Evolutionary conservation across 2,113 vertebrate species (phyloP).

Genomic region (Malurus elegans): DNA sequence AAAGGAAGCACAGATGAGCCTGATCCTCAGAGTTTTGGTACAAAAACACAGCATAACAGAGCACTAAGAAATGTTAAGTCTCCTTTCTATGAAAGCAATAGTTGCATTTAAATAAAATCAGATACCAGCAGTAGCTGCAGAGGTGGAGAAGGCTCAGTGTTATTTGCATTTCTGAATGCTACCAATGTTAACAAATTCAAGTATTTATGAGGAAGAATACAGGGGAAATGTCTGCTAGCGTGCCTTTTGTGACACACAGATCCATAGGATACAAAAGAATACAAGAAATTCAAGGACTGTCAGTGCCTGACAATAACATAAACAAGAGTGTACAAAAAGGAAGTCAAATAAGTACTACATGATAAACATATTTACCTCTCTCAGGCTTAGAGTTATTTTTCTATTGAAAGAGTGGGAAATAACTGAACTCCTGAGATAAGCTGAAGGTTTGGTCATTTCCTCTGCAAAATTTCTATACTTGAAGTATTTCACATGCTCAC

Average conservation of each 20-base stretch:
- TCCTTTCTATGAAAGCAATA: background rate
- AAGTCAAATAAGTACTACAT: constrained; percentile 7
- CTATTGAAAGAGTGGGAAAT: background rate
- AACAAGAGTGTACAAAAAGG: constrained; percentile 28
- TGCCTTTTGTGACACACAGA: background rate
- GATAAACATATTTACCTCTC: constrained; percentile 44
- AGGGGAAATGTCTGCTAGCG: background rate
- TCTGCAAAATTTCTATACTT: background rate
- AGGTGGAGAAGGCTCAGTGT: background rate
- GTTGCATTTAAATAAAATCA: background rate
- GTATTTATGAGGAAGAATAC: background rate
- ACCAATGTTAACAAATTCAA: background rate
- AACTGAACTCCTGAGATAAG: background rate
- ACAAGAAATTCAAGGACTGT: constrained; percentile 49
- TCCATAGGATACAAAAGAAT: constrained; percentile 23
- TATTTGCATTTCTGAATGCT: background rate
- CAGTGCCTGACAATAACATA: constrained; percentile 15
- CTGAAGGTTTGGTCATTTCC: background rate
- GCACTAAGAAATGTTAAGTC: background rate
- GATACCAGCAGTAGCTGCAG: background rate
- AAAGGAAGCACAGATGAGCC: background rate
- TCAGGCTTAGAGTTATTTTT: background rate
- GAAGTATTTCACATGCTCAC: background rate
- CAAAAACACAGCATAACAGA: background rate
- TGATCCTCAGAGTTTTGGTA: background rate